Percentiles rank a stretch among this genome's conserved stretches.
phyloP scores from a whole-genome alignment of 2,888 invertebrate species.

The Tortricodes alternella region DNA sequence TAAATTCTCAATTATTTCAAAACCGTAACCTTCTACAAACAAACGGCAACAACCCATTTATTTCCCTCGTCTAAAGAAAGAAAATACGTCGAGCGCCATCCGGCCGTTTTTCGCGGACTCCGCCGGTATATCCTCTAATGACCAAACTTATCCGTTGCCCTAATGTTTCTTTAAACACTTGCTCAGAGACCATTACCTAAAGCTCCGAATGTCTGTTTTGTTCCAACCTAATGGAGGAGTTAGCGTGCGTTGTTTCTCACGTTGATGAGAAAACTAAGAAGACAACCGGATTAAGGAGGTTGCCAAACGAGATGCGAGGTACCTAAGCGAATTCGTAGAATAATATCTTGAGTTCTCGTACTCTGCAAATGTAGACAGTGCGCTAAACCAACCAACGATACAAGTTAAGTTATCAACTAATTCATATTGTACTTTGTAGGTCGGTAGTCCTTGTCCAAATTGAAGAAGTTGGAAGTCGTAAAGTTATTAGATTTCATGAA shows the following conservation, averaged over 20 bases:
- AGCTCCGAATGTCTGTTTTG: slow-evolving; percentile 38
- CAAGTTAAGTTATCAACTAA: no score
- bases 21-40: slow-evolving; percentile 11
- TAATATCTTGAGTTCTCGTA: no score
- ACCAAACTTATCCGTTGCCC: slow-evolving; percentile 56
- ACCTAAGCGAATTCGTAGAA: background rate
- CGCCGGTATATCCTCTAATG: slow-evolving; percentile 54
- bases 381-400: no score
- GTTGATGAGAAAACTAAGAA: slow-evolving; percentile 70
- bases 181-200: slow-evolving; percentile 50
- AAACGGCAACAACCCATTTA: slow-evolving; percentile 15
- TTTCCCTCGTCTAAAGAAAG: slow-evolving; percentile 15
- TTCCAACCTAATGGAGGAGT: slow-evolving; percentile 37
- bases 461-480: no score
- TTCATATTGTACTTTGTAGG: no score
- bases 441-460: no score
- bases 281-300: slow-evolving; percentile 67
- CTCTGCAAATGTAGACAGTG: no score
- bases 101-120: slow-evolving; percentile 39
- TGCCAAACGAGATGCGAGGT: slow-evolving; percentile 19
- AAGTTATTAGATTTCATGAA: no score
- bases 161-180: slow-evolving; percentile 70
- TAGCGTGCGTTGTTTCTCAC: slow-evolving; percentile 54
- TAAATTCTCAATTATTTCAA: background rate
- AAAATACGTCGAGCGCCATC: slow-evolving; percentile 29